These are phyloP conservation scores for Teleiodes luculella DNA, from an alignment of 2,888 invertebrate species.

Conservation along the genomic window DNA sequence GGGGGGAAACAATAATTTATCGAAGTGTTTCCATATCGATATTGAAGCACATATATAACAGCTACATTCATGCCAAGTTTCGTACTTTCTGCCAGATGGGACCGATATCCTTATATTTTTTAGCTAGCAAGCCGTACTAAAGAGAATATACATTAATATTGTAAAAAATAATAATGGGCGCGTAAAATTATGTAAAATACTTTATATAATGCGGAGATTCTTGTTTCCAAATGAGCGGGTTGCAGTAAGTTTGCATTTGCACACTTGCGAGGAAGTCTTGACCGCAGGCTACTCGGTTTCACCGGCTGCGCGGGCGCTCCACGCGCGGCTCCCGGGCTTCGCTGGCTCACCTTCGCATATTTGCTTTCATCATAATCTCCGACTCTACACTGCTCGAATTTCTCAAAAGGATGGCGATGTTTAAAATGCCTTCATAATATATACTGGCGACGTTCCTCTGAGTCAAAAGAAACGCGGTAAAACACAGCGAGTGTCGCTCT, in stretches of 20 bases:
- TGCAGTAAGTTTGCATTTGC: constrained; percentile 7
- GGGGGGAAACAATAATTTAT: too few relatives aligned
- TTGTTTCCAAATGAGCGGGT: neutral
- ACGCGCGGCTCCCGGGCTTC: constrained; percentile 46
- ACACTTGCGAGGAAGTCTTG: constrained; percentile 28
- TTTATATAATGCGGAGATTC: neutral
- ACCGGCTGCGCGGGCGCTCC: constrained; percentile 16
- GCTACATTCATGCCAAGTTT: too few relatives aligned
- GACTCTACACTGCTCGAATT: constrained; percentile 31
- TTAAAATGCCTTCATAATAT: neutral
- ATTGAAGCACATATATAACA: too few relatives aligned
- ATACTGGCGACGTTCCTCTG: neutral
- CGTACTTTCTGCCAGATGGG: too few relatives aligned
- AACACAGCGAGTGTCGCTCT: too few relatives aligned
- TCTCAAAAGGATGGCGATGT: constrained; percentile 27
- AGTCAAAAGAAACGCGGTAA: neutral
- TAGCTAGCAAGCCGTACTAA: too few relatives aligned
- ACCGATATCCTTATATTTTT: too few relatives aligned
- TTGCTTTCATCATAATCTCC: constrained; percentile 56
- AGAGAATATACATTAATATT: too few relatives aligned
- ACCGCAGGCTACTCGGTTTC: constrained; percentile 51
- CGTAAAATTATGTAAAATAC: neutral
- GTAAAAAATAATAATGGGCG: too few relatives aligned
- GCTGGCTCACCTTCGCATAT: constrained; percentile 50
- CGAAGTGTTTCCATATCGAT: too few relatives aligned